Base-by-base conservation (phyloP, 2,113 vertebrate species). In the Panurus biarmicus region DNA sequence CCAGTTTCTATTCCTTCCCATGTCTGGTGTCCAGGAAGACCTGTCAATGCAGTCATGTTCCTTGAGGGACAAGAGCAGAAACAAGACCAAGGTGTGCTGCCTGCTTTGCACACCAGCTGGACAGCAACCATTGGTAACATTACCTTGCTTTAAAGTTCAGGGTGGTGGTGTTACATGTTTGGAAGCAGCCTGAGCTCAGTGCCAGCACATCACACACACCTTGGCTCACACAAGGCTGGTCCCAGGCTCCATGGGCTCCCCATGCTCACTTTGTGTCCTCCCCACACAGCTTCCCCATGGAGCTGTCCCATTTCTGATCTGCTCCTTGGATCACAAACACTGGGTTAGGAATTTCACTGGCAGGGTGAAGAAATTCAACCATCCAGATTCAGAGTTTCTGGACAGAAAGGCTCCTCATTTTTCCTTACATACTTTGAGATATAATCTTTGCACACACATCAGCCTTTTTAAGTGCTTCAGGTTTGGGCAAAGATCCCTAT, bases 211-310 rank as follows among this genome's bases (percentile, higher is more conserved):
- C 69, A 20, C 35, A 18, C 44, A 9, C 45, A 11, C 10, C 14
- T 17, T 17, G 70, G 35, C 70, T 65, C 1, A 2, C 60, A 35
- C 38, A 54, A 11, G 18, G 25, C 67, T 33, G 36, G 36, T 22
- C 58, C 62, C 12, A 45, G 4, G 9, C 51, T 45, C 70, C 35
- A 16, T 5, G 57, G 77, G 40, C 38, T 79, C 58, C 35, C 0
- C n/a, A 17, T 0, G 1, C 24, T 11, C 0, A 5, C 45, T 14
- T n/a, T 64, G 58, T 2, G 4, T 5, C 7, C 9, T 58, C 57
- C 40, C 26, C 50, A 56, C 57, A 35, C 19, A 26, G 50, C 1
- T 31, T 28, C 38, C 29, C 15, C 13, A 38, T 3, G 12, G 72
- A 36, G 44, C 38, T 51, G 16, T 26, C 58, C 50, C 28, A 12